phyloP scores from a whole-genome alignment of 2,113 vertebrate genomes.

The Calonectris borealis region DNA sequence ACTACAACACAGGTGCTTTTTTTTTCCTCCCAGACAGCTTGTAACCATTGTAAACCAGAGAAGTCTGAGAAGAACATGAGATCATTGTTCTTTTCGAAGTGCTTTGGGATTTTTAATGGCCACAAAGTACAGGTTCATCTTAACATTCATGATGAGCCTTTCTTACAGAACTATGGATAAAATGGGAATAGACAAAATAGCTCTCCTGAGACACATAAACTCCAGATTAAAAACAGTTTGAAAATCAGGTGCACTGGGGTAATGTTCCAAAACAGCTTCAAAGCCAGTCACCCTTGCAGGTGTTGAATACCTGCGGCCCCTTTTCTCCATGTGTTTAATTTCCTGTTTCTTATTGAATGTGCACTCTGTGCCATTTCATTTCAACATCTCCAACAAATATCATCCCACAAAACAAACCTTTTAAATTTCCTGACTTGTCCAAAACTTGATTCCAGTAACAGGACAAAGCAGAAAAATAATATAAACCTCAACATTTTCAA shows the following conservation, averaged over 20 bases:
- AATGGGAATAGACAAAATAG: background rate
- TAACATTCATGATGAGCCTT: background rate
- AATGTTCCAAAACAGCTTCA: conserved; percentile 21
- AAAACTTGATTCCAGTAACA: background rate
- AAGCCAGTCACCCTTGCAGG: background rate
- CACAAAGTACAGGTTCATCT: background rate
- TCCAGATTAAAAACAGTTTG: background rate
- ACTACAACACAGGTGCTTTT: background rate
- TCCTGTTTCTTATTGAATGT: background rate
- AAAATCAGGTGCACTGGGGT: background rate
- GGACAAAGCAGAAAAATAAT: background rate
- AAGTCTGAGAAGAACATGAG: background rate
- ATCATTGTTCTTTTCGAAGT: background rate
- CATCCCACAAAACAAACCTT: background rate
- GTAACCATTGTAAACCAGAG: background rate
- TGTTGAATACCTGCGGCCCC: background rate
- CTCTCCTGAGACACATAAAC: background rate
- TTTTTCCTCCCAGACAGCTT: background rate
- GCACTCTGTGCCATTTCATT: background rate
- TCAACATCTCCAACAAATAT: background rate
- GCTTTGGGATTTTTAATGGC: background rate
- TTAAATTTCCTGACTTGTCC: background rate
- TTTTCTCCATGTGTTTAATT: background rate
- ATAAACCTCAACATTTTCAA: background rate
- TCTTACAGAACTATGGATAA: background rate